Percentiles rank a stretch among this genome's conserved stretches.
phyloP scores from a whole-genome alignment of 1,140 invertebrate species.

The Drosophila sp. region DNA sequence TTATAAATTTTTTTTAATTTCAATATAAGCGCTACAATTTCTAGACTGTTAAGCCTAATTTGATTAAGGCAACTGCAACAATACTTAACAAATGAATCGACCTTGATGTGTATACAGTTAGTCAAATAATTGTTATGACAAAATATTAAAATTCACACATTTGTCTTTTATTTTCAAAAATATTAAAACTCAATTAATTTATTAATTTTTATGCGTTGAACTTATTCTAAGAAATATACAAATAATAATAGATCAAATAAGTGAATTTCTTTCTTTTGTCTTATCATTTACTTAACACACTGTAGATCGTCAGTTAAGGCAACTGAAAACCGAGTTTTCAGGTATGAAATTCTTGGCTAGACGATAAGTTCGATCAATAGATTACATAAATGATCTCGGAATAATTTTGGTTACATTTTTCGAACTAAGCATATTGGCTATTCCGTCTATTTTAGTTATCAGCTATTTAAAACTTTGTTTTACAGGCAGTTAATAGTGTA shows the following conservation, averaged over 20 bases:
- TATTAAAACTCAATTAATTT: no score
- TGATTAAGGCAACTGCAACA: slow-evolving; percentile 30
- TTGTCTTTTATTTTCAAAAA: no score
- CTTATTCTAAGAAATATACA: no score
- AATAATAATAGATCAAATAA: no score
- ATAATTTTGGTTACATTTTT: slow-evolving; percentile 16
- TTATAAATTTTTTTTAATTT: slow-evolving; percentile 45
- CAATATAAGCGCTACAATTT: slow-evolving; percentile 33
- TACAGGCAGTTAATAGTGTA: slow-evolving; percentile 59
- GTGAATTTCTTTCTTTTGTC: background rate
- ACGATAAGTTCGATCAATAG: background rate
- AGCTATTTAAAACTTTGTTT: slow-evolving; percentile 70
- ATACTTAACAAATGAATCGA: slow-evolving; percentile 19
- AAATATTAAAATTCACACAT: no score
- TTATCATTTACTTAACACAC: background rate
- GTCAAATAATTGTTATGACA: no score
- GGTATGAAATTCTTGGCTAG: slow-evolving; percentile 5
- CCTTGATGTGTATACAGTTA: background rate
- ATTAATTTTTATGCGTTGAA: no score
- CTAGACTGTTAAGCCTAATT: slow-evolving; percentile 34
- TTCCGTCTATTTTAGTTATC: slow-evolving; percentile 24
- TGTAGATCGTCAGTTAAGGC: background rate
- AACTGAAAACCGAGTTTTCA: background rate
- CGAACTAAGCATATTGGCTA: background rate
- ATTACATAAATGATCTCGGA: background rate